A percentile compares a stretch with the other conserved stretches of the same genome.
phyloP scores from a whole-genome alignment of 2,888 invertebrate genomes.

The Calliscelio sp. region DNA sequence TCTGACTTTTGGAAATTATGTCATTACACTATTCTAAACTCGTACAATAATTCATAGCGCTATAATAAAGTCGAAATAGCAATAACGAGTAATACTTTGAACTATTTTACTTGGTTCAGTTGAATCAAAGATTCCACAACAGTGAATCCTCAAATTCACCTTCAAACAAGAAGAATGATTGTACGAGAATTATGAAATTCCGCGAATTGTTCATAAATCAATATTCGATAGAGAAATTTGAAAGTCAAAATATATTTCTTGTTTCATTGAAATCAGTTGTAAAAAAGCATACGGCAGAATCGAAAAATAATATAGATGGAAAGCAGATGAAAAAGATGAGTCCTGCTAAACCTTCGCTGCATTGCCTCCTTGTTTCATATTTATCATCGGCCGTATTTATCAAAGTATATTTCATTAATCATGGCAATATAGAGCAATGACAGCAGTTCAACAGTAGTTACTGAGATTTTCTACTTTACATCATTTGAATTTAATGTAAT shows the following conservation, averaged over 20 bases:
- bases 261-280: conserved; percentile 47
- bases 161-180: conserved; percentile 44
- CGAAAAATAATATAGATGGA: conserved; percentile 49
- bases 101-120: no score
- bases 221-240: conserved; percentile 49
- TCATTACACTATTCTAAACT: conserved; percentile 4
- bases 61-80: no score
- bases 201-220: conserved; percentile 49
- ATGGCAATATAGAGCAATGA: conserved; percentile 45
- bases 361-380: conserved; percentile 48
- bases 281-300: conserved; percentile 35
- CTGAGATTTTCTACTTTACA: no score
- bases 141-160: conserved; percentile 34
- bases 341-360: conserved; percentile 27
- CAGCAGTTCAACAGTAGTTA: no score
- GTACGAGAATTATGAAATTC: conserved; percentile 18
- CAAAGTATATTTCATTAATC: conserved; percentile 63
- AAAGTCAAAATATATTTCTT: conserved; percentile 65
- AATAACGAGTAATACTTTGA: no score
- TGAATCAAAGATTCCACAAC: conserved; percentile 37
- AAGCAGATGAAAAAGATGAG: conserved; percentile 21
- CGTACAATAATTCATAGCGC: conserved; percentile 15
- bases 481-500: conserved; percentile 8
- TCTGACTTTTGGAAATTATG: conserved; percentile 40
- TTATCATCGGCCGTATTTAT: conserved; percentile 59